Base-by-base conservation (phyloP, 2,113 vertebrate genomes). In the Penelope pileata region DNA sequence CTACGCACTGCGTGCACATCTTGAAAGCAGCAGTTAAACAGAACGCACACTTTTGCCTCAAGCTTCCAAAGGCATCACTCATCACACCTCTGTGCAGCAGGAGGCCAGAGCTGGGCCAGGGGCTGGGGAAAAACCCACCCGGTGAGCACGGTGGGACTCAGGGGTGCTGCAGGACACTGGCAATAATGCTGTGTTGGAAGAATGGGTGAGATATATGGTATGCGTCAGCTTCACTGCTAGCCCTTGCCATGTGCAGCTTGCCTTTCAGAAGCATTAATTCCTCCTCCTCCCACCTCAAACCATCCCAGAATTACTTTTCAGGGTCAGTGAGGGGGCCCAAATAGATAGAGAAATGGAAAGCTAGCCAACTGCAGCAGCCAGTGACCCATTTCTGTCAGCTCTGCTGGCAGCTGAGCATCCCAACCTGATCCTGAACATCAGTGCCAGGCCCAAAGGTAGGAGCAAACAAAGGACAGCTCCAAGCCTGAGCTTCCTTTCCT, bases 61-160 rank as follows among this genome's bases (percentile, higher is more conserved):
- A 53, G n/a, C 36, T 91, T 48, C 24, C 76, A 66, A 62, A 90
- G 38, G 18, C 21, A 24, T 1, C 2, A 17, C n/a, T 29, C 23
- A n/a, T 23, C 72, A 48, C 27, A 42, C 8, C 51, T 42, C 10
- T 38, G 53, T 38, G 50, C 17, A 74, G 18, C 23, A 22, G 68
- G 64, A 82, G 9, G 54, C 12, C 5, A 51, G 45, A 40, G 64
- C 8, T 8, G 48, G 14, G 43, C 0, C 0, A 0, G 56, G 34
- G 32, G 15, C 34, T 36, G 34, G 29, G 45, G 62, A 68, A 80
- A 69, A 94, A 74, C 19, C 22, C n/a, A 47, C 0, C 0, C 32
- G 30, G 23, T 2, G 19, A 66, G 45, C 24, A 40, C 36, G 27
- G 24, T 10, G 12, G 26, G n/a, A 22, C 42, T 30, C 21, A 2